Evolutionary conservation across 2,113 vertebrate genomes (phyloP), one percentile per base, ranked within the genome.

Genomic region (Platysteira castanea): DNA sequence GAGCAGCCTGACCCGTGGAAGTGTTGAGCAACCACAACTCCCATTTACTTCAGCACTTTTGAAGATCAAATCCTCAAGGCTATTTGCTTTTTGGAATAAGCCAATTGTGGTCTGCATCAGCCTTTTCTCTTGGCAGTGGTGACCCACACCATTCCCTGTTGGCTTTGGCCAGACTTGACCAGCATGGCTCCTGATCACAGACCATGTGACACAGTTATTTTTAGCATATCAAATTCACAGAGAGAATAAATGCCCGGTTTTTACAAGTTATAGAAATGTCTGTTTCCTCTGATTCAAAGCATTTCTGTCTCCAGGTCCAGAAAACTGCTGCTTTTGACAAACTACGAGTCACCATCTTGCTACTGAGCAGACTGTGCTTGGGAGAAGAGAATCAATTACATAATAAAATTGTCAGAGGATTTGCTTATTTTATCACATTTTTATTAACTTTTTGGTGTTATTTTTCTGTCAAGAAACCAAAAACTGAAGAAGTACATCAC

Each of bases 21-120:
- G 41, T 41, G 54, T 46, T 91, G 84, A 91, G 74, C 59, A 96
- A 90, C 63, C 78, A 70, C 75, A 77, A 31, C 67, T 77, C 67
- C 75, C 74, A 59, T 93, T 87, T 73, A 76, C 59, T 94, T 91
- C 75, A 80, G 74, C 65, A n/a, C 82, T 83, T 94, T 73, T 87
- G 70, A 47, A 63, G 67, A 85, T 80, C 75, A 74, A 70, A 89
- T 67, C 84, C 46, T 89, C 53, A 65, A 71, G 78, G 78, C 61
- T 90, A 73, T 92, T 92, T 67, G 21, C 59, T 76, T 94, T 90
- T 83, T 77, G 24, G 67, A 90, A 67, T 80, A 85, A 93, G 37
- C 11, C 65, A 31, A 39, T 54, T 90, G 59, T 54, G 82, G 69
- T 83, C 82, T 77, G 42, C 63, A 85, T 67, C 39, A 94, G 63